Base-by-base conservation (phyloP, 2,113 vertebrate species). In the Chlorodrepanis virens region DNA sequence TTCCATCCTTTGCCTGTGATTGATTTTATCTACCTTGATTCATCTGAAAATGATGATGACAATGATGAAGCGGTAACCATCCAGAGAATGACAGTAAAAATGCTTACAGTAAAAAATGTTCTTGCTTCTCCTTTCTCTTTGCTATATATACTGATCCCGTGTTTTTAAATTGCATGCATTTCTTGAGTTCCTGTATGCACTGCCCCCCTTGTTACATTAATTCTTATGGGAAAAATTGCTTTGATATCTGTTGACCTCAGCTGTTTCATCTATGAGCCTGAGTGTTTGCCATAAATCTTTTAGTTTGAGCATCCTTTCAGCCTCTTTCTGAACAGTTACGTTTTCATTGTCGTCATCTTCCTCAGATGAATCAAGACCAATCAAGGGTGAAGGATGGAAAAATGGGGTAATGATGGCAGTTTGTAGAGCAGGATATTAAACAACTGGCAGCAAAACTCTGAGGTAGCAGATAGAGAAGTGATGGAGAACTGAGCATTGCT, bases 301-400 rank as follows among this genome's bases (percentile, higher is more conserved):
- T 75, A 3, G 56, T 88, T 35, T 56, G 28, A 95, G 56, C 86
- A 86, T 90, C 72, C 29, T 81, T 95, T 93, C 64, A 92, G 60
- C 77, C 60, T 89, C 52, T 59, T 93, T 89, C 47, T 60, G 68
- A 96, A 63, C 10, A 10, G 86, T 90, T 89, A 87, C 7, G 3
- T 95, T 94, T 94, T 95, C 95, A 89, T 91, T 89, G 95, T 93
- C 49, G 0, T 96, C 89, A 94, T 92, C 89, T 92, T 93, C 86
- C 64, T 93, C 39, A 81, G 80, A 93, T 94, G 80, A 92, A 89
- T 95, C 93, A 93, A 90, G 83, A 90, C 84, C 83, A 89, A 78
- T 92, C 93, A 94, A 87, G 80, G 57, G 54, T 96, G 91, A 97
- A 93, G 86, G 89, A 93, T 94, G 68, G 91, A 95, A 93, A 89